These are phyloP conservation scores for Goniozus legneri DNA, from an alignment of 1,140 invertebrate genomes.

Conservation along the genomic window DNA sequence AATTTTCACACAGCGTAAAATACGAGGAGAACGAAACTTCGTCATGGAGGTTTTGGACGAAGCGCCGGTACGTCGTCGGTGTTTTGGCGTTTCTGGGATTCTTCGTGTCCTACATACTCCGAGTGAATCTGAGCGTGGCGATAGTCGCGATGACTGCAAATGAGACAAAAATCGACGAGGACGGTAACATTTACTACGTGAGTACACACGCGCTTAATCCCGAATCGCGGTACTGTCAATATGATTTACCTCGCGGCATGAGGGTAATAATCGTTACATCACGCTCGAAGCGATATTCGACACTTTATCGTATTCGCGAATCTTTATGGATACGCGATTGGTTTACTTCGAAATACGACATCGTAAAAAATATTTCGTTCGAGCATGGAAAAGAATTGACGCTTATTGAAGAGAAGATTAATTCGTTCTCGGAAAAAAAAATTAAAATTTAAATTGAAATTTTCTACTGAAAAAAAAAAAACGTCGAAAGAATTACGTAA, in stretches of 20 bases:
- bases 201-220: no score
- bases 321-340: no score
- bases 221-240: no score
- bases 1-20: slow-evolving; percentile 46
- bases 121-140: slow-evolving; percentile 85
- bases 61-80: slow-evolving; percentile 69
- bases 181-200: slow-evolving; percentile 57
- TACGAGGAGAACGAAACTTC: slow-evolving; percentile 49
- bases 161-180: slow-evolving; percentile 55
- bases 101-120: slow-evolving; percentile 80
- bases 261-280: no score
- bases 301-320: no score
- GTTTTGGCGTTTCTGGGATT: slow-evolving; percentile 83
- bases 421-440: not conserved
- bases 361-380: slow-evolving; percentile 1
- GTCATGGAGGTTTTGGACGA: slow-evolving; percentile 69
- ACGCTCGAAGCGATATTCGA: no score
- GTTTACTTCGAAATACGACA: no score
- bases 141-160: slow-evolving; percentile 84
- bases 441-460: not conserved
- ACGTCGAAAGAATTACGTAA: not conserved
- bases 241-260: no score
- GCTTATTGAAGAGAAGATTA: not conserved
- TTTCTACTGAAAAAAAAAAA: not conserved
- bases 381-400: not conserved